These are phyloP conservation scores for Spisula solida DNA, from an alignment of 2,888 invertebrate species.

Conservation along the genomic window DNA sequence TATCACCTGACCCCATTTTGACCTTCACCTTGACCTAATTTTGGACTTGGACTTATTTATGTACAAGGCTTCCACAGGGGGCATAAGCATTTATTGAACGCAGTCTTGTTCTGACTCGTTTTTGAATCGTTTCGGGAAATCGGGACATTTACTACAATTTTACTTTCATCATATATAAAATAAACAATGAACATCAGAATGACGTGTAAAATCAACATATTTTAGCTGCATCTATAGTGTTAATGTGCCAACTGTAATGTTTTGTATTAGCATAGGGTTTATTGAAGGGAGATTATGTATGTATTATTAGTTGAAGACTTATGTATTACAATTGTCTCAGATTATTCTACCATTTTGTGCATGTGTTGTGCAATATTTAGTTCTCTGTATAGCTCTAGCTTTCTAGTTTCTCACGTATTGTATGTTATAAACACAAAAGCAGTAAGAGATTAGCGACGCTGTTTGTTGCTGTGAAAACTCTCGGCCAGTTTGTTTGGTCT, in stretches of 20 bases:
- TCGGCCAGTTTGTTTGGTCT: background rate
- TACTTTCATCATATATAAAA: background rate
- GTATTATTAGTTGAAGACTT: background rate
- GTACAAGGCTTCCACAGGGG: too few relatives aligned
- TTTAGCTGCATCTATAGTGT: background rate
- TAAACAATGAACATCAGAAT: background rate
- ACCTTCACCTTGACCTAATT: too few relatives aligned
- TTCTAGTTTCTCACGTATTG: background rate
- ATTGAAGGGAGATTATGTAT: background rate
- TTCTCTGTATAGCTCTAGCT: background rate
- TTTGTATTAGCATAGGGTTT: background rate
- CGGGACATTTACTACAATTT: background rate
- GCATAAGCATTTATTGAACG: too few relatives aligned
- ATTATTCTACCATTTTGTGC: background rate
- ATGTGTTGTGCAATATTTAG: conserved; percentile 22
- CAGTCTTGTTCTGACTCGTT: background rate
- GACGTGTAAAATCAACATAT: background rate
- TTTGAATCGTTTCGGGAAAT: background rate
- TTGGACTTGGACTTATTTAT: too few relatives aligned
- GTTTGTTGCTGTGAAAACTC: background rate
- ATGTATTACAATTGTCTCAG: background rate
- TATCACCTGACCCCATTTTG: too few relatives aligned
- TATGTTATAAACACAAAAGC: background rate
- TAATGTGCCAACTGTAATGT: background rate
- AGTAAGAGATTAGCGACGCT: background rate